Base-by-base conservation (phyloP, 2,797 vertebrate species). In the Sebastes hopkinsi region DNA sequence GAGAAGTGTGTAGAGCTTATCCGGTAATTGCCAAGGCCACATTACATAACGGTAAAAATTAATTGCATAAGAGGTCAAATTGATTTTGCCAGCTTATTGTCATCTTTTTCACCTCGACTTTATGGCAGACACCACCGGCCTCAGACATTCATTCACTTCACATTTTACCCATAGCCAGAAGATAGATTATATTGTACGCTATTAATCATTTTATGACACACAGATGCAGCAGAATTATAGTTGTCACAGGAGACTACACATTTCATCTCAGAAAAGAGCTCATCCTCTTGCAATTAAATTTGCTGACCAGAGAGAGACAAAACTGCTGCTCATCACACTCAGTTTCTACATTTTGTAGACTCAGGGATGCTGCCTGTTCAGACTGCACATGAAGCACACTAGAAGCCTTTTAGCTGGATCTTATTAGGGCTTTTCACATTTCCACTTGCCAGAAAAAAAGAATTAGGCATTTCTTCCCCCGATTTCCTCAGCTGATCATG, bases 1-100 rank as follows among this genome's bases (percentile, higher is more conserved):
- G 32, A 71, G 64, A 67, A 70, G 52, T 16, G 66, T 62, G 11
- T 34, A 18, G 42, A 73, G n/a, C 67, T 64, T 22, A 6, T 64
- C n/a, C 3, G 1, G 61, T 85, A 80, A 86, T 72, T 70, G 75
- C 55, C 56, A 72, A 67, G 65, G 67, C 66, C 32, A 80, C 32
- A 58, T 92, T 86, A 82, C 52, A 69, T 75, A 87, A 89, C 34
- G 61, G 65, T 75, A 71, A 8, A 80, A 88, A 75, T 25, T 10
- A 50, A 84, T 92, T 83, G 85, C 32, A 62, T 67, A 83, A 91
- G 83, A 70, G 80, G 67, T 87, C 70, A 85, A 74, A 91, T 79
- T 62, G 60, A 87, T 88, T 86, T 73, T 9, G 23, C 64, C 58
- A 58, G 50, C 29, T 34, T 23, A 66, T 80, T 88, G 77, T 83